Evolutionary conservation across 2,113 vertebrate species (phyloP), one percentile per base, ranked within the genome.

Genomic region (Thymallus thymallus): DNA sequence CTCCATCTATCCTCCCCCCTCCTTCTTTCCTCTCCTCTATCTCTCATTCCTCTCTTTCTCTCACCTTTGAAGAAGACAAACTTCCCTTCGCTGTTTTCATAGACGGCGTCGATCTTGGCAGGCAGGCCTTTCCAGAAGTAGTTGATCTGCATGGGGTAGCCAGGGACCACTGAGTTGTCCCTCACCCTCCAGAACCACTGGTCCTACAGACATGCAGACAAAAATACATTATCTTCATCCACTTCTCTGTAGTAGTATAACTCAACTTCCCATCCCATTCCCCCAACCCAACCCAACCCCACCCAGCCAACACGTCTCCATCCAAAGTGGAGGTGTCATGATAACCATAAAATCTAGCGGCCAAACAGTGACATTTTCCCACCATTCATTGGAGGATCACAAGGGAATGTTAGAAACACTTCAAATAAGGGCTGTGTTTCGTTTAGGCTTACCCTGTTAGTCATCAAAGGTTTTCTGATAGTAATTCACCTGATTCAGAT

Each of bases 31-130:
- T 26, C 18, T 32, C 14, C 20, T 61, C 58, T 2, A n/a, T 61
- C 10, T 24, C 61, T 63, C 56, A 63, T 63, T 32, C 5, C 12
- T 46, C 5, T 74, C 64, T 3, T 72, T 18, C 29, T 67, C 92
- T 94, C 93, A 99, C 97, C 98, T 96, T 99, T 99, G 85, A 99
- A 99, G 91, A 99, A 99, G 84, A 99, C 98, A 82, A 99, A 99
- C 86, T 98, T 99, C 41, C 98, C 97, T 9, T 99, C 97, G 6
- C 96, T 97, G 86, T 98, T 99, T 91, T 99, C 97, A 84, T 99
- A 99, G 73, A 99, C 97, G 0, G 98, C 97, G 76, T 99, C 98
- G 35, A 99, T 98, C 88, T 96, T 97, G 30, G 97, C 90, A 63
- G 98, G 97, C 77, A 99, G 86, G 68, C 97, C 98, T 68, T 96